Conservation (phyloP, 2,113 vertebrate genomes). For the Siniperca chuatsi region DNA sequence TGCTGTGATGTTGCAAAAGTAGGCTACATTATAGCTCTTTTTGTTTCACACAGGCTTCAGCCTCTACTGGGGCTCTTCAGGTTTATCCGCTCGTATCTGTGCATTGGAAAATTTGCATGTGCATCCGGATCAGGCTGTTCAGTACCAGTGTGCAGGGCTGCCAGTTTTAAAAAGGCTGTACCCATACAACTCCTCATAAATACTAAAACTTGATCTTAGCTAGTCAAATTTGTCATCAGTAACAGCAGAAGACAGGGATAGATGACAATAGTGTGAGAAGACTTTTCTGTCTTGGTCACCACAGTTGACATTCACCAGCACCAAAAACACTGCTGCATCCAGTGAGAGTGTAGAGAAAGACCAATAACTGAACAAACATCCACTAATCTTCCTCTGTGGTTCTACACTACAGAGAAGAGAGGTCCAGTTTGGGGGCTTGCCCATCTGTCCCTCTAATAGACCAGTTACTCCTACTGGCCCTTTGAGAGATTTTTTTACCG, state of each 20-base stretch:
- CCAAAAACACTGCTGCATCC: neutral
- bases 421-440: slow-evolving; percentile 3
- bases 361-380: neutral
- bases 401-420: neutral
- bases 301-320: neutral
- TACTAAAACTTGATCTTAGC: neutral
- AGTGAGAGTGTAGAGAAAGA: neutral
- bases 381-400: neutral
- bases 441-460: neutral
- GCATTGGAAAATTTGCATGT: neutral
- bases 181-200: slow-evolving; percentile 6
- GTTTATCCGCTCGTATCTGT: neutral
- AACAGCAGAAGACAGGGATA: neutral
- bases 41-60: slow-evolving; percentile 8
- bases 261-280: neutral
- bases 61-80: neutral
- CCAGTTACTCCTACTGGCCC: neutral
- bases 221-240: neutral
- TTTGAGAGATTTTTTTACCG: neutral
- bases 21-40: neutral
- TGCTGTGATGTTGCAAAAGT: slow-evolving; percentile 4
- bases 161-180: neutral
- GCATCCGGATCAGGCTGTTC: neutral
- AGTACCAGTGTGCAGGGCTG: neutral
- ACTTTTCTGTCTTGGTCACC: neutral